Conservation (phyloP, 2,797 vertebrate species). For the Scleropages formosus region DNA sequence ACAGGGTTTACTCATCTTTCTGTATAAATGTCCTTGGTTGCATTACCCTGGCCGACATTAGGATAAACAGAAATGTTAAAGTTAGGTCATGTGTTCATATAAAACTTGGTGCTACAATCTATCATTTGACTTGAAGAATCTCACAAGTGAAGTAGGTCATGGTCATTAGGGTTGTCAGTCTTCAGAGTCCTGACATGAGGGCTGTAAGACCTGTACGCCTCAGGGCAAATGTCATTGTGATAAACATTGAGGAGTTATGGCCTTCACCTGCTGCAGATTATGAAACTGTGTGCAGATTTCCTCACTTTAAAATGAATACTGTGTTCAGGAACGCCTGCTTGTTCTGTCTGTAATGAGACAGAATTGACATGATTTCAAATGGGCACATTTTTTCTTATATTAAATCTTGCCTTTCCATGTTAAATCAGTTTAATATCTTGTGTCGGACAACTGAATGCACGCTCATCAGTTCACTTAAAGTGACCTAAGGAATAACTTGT, state of each 20-base stretch:
- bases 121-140: conserved; percentile 28
- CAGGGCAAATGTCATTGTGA: background rate
- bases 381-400: conserved; percentile 3
- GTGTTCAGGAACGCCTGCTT: background rate
- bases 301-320: background rate
- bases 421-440: background rate
- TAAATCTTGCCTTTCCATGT: background rate
- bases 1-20: conserved; percentile 31
- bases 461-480: background rate
- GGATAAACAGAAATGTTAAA: conserved; percentile 10
- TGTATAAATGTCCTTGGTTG: conserved; percentile 12
- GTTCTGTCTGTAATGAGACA: conserved; percentile 25
- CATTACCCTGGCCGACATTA: conserved; percentile 5
- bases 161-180: background rate
- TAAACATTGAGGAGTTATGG: background rate
- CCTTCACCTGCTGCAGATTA: background rate
- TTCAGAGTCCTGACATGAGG: background rate
- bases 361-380: conserved; percentile 11
- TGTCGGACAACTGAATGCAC: conserved; percentile 18
- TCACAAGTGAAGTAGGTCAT: background rate
- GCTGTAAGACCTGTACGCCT: conserved; percentile 4
- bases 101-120: conserved; percentile 32
- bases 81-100: conserved; percentile 1
- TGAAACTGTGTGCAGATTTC: conserved; percentile 6
- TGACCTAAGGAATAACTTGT: conserved; percentile 44